phyloP scores from a whole-genome alignment of 2,113 vertebrate species.

The Heptranchias perlo region DNA sequence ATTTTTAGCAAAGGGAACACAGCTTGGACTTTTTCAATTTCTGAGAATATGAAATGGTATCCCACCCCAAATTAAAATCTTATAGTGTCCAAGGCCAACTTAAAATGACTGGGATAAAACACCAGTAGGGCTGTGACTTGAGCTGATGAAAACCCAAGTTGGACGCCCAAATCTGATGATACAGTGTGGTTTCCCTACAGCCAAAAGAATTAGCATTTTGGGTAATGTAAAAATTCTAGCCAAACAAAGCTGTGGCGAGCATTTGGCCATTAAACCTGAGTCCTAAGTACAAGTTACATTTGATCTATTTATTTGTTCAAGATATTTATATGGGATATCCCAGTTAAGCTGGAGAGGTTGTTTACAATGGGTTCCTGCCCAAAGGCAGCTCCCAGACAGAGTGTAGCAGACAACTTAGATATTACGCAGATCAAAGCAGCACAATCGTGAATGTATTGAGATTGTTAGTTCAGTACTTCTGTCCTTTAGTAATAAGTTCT shows the following conservation, averaged over 20 bases:
- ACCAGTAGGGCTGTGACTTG: neutral
- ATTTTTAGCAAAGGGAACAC: neutral
- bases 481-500: neutral
- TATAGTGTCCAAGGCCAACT: neutral
- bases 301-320: constrained; percentile 11
- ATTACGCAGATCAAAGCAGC: neutral
- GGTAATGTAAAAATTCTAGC: no score
- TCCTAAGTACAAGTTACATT: neutral
- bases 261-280: neutral
- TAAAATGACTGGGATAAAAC: neutral
- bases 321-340: neutral
- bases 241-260: neutral
- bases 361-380: neutral
- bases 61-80: neutral
- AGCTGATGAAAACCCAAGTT: neutral
- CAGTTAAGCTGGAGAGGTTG: neutral
- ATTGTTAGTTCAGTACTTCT: neutral
- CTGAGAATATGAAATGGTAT: neutral
- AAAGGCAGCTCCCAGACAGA: neutral
- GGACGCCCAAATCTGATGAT: neutral
- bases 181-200: neutral
- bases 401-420: neutral
- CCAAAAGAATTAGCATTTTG: neutral
- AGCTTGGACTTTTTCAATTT: neutral
- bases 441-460: neutral